phyloP scores from a whole-genome alignment of 23 tunicate species.

The Ascidia mentula region DNA sequence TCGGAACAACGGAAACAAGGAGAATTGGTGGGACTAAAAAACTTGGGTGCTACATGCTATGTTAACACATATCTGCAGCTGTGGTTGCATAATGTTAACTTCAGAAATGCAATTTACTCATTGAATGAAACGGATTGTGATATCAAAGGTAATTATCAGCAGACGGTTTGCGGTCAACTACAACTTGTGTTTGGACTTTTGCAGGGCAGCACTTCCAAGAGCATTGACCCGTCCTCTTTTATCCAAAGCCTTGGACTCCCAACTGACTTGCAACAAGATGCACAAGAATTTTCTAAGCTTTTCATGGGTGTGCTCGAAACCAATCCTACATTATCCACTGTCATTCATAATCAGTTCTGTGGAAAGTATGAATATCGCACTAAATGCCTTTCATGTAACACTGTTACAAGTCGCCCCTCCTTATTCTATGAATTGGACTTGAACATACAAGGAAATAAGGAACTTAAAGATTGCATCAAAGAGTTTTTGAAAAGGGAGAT shows the following conservation, averaged over 20 bases:
- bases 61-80: constrained; percentile 87
- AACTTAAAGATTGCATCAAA: constrained; percentile 45
- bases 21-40: constrained; percentile 67
- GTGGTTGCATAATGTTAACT: constrained; percentile 80
- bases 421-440: constrained; percentile 83
- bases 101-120: constrained; percentile 66
- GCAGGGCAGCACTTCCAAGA: constrained; percentile 41
- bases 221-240: constrained; percentile 68
- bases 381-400: constrained; percentile 49
- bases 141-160: constrained; percentile 19
- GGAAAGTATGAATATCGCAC: constrained; percentile 71
- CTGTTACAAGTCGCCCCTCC: constrained; percentile 47
- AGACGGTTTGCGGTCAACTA: constrained; percentile 67
- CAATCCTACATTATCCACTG: constrained; percentile 36
- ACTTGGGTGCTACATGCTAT: constrained; percentile 90
- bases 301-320: constrained; percentile 65
- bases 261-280: constrained; percentile 83
- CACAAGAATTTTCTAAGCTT: constrained; percentile 84
- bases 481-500: constrained; percentile 76
- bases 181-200: constrained; percentile 71
- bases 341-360: constrained; percentile 69
- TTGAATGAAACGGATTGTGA: constrained; percentile 22
- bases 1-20: constrained; percentile 38
- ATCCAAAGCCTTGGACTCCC: constrained; percentile 66
- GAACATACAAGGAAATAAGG: constrained; percentile 80